Percentiles rank a stretch among this genome's conserved stretches.
Evolutionary conservation across 2,113 vertebrate species (phyloP).

Genomic region (Bagarius yarrelli): DNA sequence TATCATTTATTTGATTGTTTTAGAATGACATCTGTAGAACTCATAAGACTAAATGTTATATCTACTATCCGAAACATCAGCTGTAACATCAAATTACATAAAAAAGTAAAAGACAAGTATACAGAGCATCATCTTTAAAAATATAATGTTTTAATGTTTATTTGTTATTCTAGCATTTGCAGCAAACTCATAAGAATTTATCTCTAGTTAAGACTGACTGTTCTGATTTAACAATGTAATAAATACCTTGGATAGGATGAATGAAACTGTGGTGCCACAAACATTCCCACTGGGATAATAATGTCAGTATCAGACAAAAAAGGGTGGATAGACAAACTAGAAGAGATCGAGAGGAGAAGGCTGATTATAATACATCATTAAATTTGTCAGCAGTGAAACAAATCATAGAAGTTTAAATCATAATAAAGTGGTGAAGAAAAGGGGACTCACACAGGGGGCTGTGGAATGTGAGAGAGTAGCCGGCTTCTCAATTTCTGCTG

Average conservation of each 20-base stretch:
- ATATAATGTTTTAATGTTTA: background rate
- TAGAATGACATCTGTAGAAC: background rate
- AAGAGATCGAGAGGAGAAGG: conserved; percentile 15
- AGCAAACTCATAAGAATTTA: background rate
- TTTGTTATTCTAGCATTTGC: background rate
- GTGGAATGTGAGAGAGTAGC: conserved; percentile 53
- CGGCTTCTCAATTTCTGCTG: conserved; percentile 60
- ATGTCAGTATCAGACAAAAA: conserved; percentile 59
- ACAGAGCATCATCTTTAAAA: background rate
- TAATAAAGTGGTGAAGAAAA: background rate
- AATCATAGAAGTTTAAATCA: background rate
- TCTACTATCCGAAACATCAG: no score
- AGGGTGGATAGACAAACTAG: conserved; percentile 65
- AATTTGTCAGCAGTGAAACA: background rate
- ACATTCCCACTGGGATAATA: conserved; percentile 72
- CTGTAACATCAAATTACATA: no score
- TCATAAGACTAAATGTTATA: background rate
- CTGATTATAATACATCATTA: conserved; percentile 19
- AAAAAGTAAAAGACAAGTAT: no score
- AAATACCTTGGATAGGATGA: conserved; percentile 70
- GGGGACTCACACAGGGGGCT: conserved; percentile 60
- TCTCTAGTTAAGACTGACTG: background rate
- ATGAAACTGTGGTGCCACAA: conserved; percentile 71
- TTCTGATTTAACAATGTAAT: background rate
- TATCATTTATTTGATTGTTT: background rate